Conservation (phyloP, 2,888 invertebrate genomes). For the Leistus spinibarbis region DNA sequence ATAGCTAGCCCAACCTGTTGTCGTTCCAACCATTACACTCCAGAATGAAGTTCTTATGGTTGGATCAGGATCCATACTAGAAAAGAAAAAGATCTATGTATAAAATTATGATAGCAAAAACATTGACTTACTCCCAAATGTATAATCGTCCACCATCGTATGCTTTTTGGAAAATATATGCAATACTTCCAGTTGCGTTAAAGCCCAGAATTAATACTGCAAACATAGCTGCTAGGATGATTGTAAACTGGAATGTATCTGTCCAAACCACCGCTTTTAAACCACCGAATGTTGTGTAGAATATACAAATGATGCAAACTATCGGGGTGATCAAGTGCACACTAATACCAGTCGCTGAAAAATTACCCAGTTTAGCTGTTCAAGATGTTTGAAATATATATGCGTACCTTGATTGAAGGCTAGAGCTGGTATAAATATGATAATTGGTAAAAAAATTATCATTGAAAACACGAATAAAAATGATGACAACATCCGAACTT, state of each 20-base stretch:
- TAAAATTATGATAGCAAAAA: no score
- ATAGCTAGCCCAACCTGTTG: slow-evolving; percentile 49
- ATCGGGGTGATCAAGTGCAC: slow-evolving; percentile 68
- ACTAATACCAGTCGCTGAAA: slow-evolving; percentile 62
- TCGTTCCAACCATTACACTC: slow-evolving; percentile 63
- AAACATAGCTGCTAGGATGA: slow-evolving; percentile 41
- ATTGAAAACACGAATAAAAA: slow-evolving; percentile 49
- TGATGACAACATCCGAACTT: slow-evolving; percentile 57
- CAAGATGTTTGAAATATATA: no score
- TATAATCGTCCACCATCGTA: not conserved
- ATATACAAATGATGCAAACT: slow-evolving; percentile 71
- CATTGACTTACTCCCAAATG: slow-evolving; percentile 4
- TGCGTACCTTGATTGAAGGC: slow-evolving; percentile 56
- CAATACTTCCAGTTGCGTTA: not conserved
- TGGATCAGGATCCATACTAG: slow-evolving; percentile 65
- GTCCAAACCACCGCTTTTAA: slow-evolving; percentile 70
- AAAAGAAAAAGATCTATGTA: slow-evolving; percentile 7
- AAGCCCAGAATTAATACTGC: slow-evolving; percentile 9
- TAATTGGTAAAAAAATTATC: slow-evolving; percentile 63
- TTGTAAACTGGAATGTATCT: slow-evolving; percentile 58
- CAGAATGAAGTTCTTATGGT: slow-evolving; percentile 67
- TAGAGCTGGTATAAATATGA: slow-evolving; percentile 68
- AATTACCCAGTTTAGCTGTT: no score
- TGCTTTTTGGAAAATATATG: slow-evolving; percentile 1
- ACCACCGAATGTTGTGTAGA: slow-evolving; percentile 74